A percentile compares a stretch with the other conserved stretches of the same genome.
phyloP scores from a whole-genome alignment of 2,797 vertebrate species.

The Chiloscyllium punctatum region DNA sequence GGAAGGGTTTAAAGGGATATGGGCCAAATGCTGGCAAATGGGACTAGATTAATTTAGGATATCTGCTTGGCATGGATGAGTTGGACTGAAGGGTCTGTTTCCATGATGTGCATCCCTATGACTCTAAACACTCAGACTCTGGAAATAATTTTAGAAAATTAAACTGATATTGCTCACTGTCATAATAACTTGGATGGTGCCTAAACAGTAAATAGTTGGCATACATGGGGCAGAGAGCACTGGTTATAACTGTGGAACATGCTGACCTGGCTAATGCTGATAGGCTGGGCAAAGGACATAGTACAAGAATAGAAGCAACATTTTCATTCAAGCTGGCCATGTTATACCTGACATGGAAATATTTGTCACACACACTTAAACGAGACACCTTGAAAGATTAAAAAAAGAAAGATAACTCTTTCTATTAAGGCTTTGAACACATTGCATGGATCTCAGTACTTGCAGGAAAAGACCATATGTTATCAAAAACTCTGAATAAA shows the following conservation, averaged over 20 bases:
- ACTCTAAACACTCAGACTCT: not conserved
- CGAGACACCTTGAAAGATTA: not conserved
- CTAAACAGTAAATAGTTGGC: not conserved
- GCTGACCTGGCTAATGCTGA: too few relatives aligned
- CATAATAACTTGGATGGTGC: not conserved
- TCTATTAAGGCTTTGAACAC: not conserved
- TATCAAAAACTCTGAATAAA: not conserved
- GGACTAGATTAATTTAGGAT: too few relatives aligned
- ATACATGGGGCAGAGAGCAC: not conserved
- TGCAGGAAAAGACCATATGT: not conserved
- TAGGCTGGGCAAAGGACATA: not conserved
- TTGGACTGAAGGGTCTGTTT: too few relatives aligned
- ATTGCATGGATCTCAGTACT: not conserved
- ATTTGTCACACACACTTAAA: not conserved
- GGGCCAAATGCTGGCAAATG: too few relatives aligned
- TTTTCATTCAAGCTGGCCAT: not conserved
- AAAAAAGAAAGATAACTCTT: not conserved
- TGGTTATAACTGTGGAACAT: too few relatives aligned
- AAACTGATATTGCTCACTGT: not conserved
- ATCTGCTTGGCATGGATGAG: too few relatives aligned
- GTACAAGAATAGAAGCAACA: not conserved
- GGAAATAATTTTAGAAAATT: not conserved
- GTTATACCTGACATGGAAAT: not conserved
- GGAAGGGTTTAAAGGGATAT: too few relatives aligned
- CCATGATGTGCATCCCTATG: too few relatives aligned